phyloP scores from a whole-genome alignment of 2,888 invertebrate species.

The Cheilosia vernalis region DNA sequence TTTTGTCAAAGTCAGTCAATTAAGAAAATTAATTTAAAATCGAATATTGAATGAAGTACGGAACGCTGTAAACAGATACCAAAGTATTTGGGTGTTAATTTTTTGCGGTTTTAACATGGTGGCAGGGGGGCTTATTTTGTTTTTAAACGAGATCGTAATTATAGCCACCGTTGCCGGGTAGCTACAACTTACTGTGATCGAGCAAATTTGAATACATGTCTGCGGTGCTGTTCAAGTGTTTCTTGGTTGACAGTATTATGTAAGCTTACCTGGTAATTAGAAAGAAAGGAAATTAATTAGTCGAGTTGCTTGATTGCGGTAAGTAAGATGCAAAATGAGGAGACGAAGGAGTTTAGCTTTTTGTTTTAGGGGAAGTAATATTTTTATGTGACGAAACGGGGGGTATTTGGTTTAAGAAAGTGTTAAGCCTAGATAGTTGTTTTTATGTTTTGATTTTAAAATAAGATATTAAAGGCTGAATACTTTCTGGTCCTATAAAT shows the following conservation, averaged over 20 bases:
- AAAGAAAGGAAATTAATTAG: slow-evolving; percentile 55
- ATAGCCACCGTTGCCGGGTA: slow-evolving; percentile 26
- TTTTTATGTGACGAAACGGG: no score
- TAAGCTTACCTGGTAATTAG: slow-evolving; percentile 66
- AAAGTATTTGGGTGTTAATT: slow-evolving; percentile 66
- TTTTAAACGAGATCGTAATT: slow-evolving; percentile 60
- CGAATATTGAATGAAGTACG: slow-evolving; percentile 61
- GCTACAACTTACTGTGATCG: slow-evolving; percentile 41
- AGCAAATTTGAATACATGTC: slow-evolving; percentile 26
- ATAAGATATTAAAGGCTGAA: no score
- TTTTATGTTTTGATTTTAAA: no score
- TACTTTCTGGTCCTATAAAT: no score
- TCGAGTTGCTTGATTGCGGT: slow-evolving; percentile 7
- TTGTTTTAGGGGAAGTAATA: background rate
- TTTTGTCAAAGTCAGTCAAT: slow-evolving; percentile 64
- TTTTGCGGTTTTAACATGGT: slow-evolving; percentile 37
- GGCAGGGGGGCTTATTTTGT: slow-evolving; percentile 14
- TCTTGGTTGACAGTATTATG: slow-evolving; percentile 58
- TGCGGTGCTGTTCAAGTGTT: slow-evolving; percentile 43
- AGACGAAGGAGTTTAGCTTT: slow-evolving; percentile 18
- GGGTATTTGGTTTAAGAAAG: no score
- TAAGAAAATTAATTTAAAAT: slow-evolving; percentile 73
- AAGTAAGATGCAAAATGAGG: background rate
- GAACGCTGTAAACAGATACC: slow-evolving; percentile 45
- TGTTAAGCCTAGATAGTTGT: no score